These are phyloP conservation scores for Trichacis sp. DNA, from an alignment of 2,888 invertebrate genomes.

Conservation along the genomic window DNA sequence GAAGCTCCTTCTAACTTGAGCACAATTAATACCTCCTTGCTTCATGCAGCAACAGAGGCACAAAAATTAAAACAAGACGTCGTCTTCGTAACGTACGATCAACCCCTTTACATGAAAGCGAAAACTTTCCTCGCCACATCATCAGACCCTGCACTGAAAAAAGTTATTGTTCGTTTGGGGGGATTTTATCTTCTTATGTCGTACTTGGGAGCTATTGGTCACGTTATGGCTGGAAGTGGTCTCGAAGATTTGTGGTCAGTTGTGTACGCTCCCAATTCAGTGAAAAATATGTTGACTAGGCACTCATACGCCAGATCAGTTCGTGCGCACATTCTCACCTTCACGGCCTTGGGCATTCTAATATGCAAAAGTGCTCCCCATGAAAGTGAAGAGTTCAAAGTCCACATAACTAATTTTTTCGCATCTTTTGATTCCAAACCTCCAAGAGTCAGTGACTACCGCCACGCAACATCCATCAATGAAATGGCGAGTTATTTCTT, in stretches of 20 bases:
- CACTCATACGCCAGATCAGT: constrained; percentile 37
- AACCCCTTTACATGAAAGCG: constrained; percentile 39
- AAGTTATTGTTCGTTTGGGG: constrained; percentile 44
- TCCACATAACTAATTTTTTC: no score
- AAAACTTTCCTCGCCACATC: constrained; percentile 18
- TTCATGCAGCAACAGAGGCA: background rate
- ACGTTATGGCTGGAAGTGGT: constrained; percentile 45
- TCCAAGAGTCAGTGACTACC: no score
- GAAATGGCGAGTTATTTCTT: no score
- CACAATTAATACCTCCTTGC: constrained; percentile 23
- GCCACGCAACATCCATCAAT: no score
- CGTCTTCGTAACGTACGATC: constrained; percentile 38
- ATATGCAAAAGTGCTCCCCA: background rate
- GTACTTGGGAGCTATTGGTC: constrained; percentile 40
- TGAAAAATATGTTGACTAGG: constrained; percentile 39
- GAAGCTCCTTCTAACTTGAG: constrained; percentile 30
- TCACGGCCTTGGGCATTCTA: constrained; percentile 22
- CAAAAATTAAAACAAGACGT: constrained; percentile 17
- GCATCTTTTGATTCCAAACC: no score
- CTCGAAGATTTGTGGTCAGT: constrained; percentile 38
- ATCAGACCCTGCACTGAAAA: constrained; percentile 19
- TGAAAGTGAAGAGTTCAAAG: background rate
- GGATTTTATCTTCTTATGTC: constrained; percentile 49
- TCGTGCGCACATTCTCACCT: constrained; percentile 39
- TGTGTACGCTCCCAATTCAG: constrained; percentile 39